These are phyloP conservation scores for Daubentonia madagascariensis DNA, from an alignment of 2,113 vertebrate genomes.

Conservation along the genomic window DNA sequence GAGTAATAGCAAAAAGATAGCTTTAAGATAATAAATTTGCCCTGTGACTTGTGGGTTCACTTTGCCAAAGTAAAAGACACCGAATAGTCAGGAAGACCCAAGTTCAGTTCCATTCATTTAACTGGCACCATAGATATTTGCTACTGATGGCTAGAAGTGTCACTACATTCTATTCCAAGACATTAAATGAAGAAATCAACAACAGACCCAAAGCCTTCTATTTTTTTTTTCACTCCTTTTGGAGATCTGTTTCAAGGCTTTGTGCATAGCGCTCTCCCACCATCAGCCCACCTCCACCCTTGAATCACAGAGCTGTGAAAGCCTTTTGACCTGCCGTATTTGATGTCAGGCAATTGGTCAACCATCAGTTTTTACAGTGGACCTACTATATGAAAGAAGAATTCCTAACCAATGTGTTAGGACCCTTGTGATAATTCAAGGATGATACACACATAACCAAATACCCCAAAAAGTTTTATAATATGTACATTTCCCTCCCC, in stretches of 20 bases:
- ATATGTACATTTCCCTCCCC: background rate
- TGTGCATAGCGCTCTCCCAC: background rate
- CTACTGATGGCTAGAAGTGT: background rate
- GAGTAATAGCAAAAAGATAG: background rate
- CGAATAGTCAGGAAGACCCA: background rate
- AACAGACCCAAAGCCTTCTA: background rate
- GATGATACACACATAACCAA: background rate
- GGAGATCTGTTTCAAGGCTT: background rate
- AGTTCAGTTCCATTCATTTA: background rate
- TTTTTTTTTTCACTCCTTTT: background rate
- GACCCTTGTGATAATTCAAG: background rate
- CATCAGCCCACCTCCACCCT: background rate
- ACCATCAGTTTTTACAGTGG: background rate
- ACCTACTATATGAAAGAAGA: background rate
- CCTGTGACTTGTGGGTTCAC: background rate
- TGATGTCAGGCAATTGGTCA: background rate
- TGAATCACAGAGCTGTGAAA: background rate
- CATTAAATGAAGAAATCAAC: background rate
- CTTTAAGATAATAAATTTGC: background rate
- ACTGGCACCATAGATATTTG: background rate
- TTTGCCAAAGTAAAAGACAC: slow-evolving; percentile 3
- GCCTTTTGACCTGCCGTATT: background rate
- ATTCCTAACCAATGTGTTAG: background rate
- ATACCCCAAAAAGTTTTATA: background rate
- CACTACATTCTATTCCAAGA: background rate